A percentile compares a stretch with the other conserved stretches of the same genome.
These are phyloP conservation scores for Drosophila pandora DNA, from an alignment of 1,140 invertebrate species.

Conservation along the genomic window DNA sequence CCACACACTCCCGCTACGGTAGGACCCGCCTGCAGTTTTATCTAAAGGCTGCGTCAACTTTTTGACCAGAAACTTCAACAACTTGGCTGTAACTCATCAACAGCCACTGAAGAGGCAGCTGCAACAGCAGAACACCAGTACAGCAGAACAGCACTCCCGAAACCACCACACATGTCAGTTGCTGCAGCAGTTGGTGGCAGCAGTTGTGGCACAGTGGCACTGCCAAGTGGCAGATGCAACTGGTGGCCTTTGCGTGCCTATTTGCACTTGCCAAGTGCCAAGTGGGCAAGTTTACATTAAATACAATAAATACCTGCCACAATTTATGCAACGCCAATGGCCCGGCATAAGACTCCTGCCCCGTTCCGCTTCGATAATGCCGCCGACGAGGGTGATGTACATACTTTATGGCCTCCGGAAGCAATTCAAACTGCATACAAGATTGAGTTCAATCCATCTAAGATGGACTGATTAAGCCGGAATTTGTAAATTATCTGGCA, in stretches of 20 bases:
- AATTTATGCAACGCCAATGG: slow-evolving; percentile 71
- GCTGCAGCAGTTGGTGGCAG: slow-evolving; percentile 20
- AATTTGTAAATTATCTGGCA: slow-evolving; percentile 2
- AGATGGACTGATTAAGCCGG: slow-evolving; percentile 18
- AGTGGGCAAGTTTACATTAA: slow-evolving; percentile 79
- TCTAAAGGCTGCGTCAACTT: slow-evolving; percentile 63
- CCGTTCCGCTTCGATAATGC: slow-evolving; percentile 21
- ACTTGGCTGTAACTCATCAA: slow-evolving; percentile 61
- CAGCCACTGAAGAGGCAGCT: slow-evolving; percentile 25
- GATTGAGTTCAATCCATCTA: slow-evolving; percentile 29
- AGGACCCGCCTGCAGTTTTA: slow-evolving; percentile 34
- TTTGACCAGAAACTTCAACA: slow-evolving; percentile 69
- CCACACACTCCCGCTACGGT: background rate
- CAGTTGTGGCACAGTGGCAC: slow-evolving; percentile 31
- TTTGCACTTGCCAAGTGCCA: slow-evolving; percentile 73
- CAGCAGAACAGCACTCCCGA: slow-evolving; percentile 26
- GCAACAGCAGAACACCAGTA: slow-evolving; percentile 5
- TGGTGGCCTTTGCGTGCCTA: slow-evolving; percentile 73
- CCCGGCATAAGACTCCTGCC: slow-evolving; percentile 6
- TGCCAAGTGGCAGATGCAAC: slow-evolving; percentile 54
- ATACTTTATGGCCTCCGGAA: slow-evolving; percentile 47
- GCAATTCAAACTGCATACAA: slow-evolving; percentile 50
- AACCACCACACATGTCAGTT: slow-evolving; percentile 53
- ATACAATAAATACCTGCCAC: slow-evolving; percentile 75
- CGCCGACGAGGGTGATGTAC: slow-evolving; percentile 28